A percentile compares a stretch with the other conserved stretches of the same genome.
Conservation (phyloP, 1,140 invertebrate genomes). For the Triops longicaudatus region DNA sequence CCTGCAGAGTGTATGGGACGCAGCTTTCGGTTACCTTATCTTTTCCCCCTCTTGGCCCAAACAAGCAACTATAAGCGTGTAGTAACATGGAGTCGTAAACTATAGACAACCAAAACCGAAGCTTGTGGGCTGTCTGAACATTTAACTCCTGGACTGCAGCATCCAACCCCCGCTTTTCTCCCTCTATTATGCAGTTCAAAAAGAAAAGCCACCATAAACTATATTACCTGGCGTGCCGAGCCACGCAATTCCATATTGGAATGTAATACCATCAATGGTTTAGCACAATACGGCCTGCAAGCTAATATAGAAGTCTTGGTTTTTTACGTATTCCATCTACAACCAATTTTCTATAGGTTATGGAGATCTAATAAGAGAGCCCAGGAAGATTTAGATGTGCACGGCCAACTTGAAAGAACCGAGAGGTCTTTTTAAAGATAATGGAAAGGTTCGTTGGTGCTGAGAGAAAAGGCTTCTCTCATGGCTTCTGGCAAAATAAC, state of each 20-base stretch:
- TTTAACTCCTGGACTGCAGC: background rate
- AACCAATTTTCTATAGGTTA: no score
- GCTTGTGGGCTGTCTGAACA: constrained; percentile 11
- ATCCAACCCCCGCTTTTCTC: constrained; percentile 7
- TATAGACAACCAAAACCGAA: background rate
- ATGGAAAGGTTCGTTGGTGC: background rate
- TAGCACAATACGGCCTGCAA: background rate
- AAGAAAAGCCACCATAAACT: constrained; percentile 8
- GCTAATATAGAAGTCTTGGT: no score
- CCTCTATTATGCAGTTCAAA: background rate
- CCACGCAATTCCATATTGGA: constrained; percentile 9
- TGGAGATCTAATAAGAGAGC: no score
- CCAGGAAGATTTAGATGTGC: background rate
- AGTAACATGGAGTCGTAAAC: constrained; percentile 11
- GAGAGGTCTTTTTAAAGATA: background rate
- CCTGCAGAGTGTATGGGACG: constrained; percentile 1
- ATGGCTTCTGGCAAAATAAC: background rate
- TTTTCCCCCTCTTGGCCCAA: background rate
- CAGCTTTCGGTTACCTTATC: background rate
- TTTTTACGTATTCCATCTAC: no score
- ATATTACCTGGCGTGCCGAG: constrained; percentile 1
- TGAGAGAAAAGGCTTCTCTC: background rate
- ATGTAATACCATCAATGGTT: background rate
- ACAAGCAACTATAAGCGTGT: constrained; percentile 12
- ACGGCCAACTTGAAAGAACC: background rate